phyloP scores from a whole-genome alignment of 2,888 invertebrate species.

The Leptodirus hochenwartii region DNA sequence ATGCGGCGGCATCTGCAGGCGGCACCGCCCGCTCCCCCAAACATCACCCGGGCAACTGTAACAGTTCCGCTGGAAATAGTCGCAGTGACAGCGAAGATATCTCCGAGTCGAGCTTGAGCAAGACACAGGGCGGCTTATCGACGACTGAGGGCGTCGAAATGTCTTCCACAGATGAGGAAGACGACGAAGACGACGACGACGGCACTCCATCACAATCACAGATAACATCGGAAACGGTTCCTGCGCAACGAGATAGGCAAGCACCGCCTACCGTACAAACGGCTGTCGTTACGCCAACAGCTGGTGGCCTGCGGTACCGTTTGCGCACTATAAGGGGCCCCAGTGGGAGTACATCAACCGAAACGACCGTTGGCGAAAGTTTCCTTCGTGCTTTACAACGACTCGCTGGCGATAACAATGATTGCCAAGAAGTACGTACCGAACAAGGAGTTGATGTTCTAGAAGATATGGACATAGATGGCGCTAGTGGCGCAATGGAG shows the following conservation, averaged over 20 bases:
- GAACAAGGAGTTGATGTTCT: too few relatives aligned
- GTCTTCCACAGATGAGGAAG: conserved; percentile 29
- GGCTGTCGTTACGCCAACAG: too few relatives aligned
- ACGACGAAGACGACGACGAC: conserved; percentile 13
- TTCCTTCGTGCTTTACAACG: too few relatives aligned
- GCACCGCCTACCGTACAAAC: conserved; percentile 5
- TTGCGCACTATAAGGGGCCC: conserved; percentile 16
- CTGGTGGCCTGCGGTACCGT: conserved; percentile 17
- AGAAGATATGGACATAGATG: too few relatives aligned
- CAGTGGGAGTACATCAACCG: conserved; percentile 9
- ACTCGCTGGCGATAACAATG: too few relatives aligned
- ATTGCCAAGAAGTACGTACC: too few relatives aligned
- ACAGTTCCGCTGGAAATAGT: conserved; percentile 46
- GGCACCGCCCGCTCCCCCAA: conserved; percentile 5
- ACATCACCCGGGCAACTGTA: conserved; percentile 17
- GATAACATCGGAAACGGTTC: too few relatives aligned
- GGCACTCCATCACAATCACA: conserved; percentile 19
- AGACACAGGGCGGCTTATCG: conserved; percentile 24
- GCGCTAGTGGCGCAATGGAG: too few relatives aligned
- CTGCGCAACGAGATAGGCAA: too few relatives aligned
- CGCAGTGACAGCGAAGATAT: conserved; percentile 44
- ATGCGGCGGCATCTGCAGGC: not conserved
- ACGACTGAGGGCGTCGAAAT: conserved; percentile 29
- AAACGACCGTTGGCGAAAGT: conserved; percentile 16
- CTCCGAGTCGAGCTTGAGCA: conserved; percentile 27